These are phyloP conservation scores for Caenorhabditis sulstoni DNA, from an alignment of 2,888 invertebrate genomes.

Conservation along the genomic window DNA sequence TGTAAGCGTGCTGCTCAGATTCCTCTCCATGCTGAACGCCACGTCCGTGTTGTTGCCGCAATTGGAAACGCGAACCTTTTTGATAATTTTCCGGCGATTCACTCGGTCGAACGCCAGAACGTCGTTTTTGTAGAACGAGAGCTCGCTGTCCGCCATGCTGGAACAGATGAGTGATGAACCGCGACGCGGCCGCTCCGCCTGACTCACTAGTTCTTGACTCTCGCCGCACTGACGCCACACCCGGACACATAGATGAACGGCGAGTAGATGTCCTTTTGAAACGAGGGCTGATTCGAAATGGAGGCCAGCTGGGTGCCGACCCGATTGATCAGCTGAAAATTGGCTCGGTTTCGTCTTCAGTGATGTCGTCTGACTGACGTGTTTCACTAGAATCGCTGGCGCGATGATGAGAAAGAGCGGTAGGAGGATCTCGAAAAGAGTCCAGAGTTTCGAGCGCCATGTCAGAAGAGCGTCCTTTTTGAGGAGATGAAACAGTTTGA, in stretches of 20 bases:
- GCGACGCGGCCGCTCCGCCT: no score
- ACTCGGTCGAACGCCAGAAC: constrained; percentile 1
- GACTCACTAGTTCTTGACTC: background rate
- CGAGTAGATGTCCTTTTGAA: constrained; percentile 8
- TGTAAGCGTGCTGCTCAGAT: constrained; percentile 16
- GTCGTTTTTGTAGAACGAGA: background rate
- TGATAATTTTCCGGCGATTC: background rate
- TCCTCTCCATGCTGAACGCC: constrained; percentile 8
- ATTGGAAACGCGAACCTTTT: background rate
- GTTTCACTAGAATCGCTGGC: constrained; percentile 1
- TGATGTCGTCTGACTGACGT: constrained; percentile 12
- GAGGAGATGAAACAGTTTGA: constrained; percentile 33
- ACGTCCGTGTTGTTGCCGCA: background rate
- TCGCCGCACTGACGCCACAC: background rate
- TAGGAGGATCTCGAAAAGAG: constrained; percentile 16
- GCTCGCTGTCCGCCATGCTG: background rate
- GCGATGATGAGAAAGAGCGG: constrained; percentile 23
- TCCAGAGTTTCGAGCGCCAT: constrained; percentile 25
- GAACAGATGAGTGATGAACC: no score
- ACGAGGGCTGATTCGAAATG: background rate
- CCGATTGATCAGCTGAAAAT: constrained; percentile 2
- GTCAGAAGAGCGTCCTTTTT: constrained; percentile 26
- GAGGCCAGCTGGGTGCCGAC: background rate
- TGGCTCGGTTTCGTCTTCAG: no score
- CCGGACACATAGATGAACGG: background rate